Conservation (phyloP, 2,888 invertebrate genomes). For the Ichneumon xanthorius region DNA sequence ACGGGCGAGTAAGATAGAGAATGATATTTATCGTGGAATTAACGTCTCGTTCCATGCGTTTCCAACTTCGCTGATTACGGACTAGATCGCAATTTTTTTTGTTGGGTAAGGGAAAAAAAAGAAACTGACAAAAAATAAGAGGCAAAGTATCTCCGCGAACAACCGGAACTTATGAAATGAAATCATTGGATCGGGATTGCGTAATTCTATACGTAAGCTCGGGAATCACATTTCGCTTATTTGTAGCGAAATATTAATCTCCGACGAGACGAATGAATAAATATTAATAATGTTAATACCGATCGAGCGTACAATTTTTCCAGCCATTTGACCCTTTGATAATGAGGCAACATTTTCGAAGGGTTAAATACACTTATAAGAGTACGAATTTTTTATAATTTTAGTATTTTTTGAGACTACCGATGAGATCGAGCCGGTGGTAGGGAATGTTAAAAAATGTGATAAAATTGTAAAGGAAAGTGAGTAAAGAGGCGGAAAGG, state of each 20-base stretch:
- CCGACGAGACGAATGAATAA: slow-evolving; percentile 6
- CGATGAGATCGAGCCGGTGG: slow-evolving; percentile 43
- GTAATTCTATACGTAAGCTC: background rate
- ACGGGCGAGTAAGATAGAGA: slow-evolving; percentile 26
- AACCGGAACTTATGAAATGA: slow-evolving; percentile 26
- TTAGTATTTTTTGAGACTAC: background rate
- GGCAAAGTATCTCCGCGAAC: slow-evolving; percentile 16
- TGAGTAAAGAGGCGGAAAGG: slow-evolving; percentile 45
- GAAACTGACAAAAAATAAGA: slow-evolving; percentile 6
- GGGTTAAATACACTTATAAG: background rate
- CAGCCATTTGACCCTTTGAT: background rate
- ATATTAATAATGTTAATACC: background rate
- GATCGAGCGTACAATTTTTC: background rate
- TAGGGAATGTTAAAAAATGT: slow-evolving; percentile 44
- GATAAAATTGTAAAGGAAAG: slow-evolving; percentile 52
- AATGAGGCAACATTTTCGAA: background rate
- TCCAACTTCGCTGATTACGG: slow-evolving; percentile 33
- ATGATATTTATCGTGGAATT: slow-evolving; percentile 44
- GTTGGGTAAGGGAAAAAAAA: background rate
- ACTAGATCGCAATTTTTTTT: slow-evolving; percentile 6
- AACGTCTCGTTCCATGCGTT: slow-evolving; percentile 33
- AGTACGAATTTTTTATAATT: background rate
- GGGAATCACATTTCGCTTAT: background rate
- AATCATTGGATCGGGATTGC: slow-evolving; percentile 2
- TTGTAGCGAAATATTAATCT: background rate